Evolutionary conservation across 2,113 vertebrate species (phyloP).

Genomic region (Dendrocopos noguchii): DNA sequence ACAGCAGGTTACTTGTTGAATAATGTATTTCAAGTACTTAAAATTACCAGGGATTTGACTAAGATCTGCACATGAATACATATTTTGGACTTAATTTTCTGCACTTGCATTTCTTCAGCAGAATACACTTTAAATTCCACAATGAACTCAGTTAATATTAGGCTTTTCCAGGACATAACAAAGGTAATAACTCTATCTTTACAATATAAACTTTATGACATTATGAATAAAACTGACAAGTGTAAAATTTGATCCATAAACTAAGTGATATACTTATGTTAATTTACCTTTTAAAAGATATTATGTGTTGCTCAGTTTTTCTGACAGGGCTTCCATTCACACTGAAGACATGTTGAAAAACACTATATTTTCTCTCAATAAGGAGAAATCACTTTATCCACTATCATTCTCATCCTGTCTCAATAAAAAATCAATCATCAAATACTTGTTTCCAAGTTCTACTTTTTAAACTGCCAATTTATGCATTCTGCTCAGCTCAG

Average conservation of each 20-base stretch:
- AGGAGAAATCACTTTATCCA: slow-evolving; percentile 76
- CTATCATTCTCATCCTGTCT: slow-evolving; percentile 74
- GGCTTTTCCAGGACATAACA: slow-evolving; percentile 65
- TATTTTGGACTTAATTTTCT: slow-evolving; percentile 76
- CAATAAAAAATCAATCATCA: slow-evolving; percentile 79
- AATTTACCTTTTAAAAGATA: slow-evolving; percentile 77
- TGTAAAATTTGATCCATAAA: slow-evolving; percentile 78
- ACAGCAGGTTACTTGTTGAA: slow-evolving; percentile 78
- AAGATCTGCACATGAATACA: slow-evolving; percentile 73
- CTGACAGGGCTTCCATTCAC: slow-evolving; percentile 78
- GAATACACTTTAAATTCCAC: slow-evolving; percentile 68
- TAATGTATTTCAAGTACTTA: slow-evolving; percentile 79
- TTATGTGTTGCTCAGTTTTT: slow-evolving; percentile 75
- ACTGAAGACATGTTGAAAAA: slow-evolving; percentile 79
- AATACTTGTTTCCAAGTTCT: slow-evolving; percentile 76
- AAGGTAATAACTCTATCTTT: slow-evolving; percentile 72
- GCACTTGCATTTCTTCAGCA: slow-evolving; percentile 60
- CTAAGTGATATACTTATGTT: slow-evolving; percentile 78
- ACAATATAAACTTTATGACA: slow-evolving; percentile 74
- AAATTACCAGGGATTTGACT: slow-evolving; percentile 74
- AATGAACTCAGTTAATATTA: slow-evolving; percentile 65
- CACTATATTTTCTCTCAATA: slow-evolving; percentile 77
- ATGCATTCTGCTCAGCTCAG: slow-evolving; percentile 68
- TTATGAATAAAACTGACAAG: slow-evolving; percentile 77
- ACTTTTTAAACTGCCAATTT: slow-evolving; percentile 78